phyloP scores from a whole-genome alignment of 2,113 vertebrate genomes.

The Eubucco bourcierii region DNA sequence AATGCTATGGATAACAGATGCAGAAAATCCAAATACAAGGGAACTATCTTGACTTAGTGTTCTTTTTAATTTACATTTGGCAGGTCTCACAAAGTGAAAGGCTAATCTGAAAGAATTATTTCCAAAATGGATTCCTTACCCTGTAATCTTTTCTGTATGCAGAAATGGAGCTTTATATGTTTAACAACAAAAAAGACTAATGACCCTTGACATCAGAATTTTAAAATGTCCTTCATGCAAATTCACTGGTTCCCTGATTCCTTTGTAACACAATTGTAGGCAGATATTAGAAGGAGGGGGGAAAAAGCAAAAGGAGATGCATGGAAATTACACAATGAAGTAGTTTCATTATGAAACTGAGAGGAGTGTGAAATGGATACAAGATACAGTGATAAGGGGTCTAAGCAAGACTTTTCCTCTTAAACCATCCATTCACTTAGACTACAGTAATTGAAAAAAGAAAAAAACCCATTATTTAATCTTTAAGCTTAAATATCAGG shows the following conservation, averaged over 20 bases:
- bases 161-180: constrained; percentile 35
- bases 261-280: constrained; percentile 63
- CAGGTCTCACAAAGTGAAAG: constrained; percentile 51
- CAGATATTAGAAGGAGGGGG: constrained; percentile 68
- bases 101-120: constrained; percentile 54
- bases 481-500: background rate
- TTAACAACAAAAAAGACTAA: constrained; percentile 64
- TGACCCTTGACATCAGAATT: constrained; percentile 68
- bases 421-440: background rate
- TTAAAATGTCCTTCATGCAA: constrained; percentile 67
- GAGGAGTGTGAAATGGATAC: constrained; percentile 47
- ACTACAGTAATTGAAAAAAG: background rate
- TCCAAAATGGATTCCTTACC: constrained; percentile 42
- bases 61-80: constrained; percentile 41
- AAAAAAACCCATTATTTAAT: background rate
- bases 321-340: constrained; percentile 65
- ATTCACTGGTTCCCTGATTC: constrained; percentile 33
- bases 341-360: constrained; percentile 49
- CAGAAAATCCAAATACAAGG: constrained; percentile 35
- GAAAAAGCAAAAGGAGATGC: constrained; percentile 41
- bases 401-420: background rate
- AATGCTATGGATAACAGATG: background rate
- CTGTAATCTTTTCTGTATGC: background rate
- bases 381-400: constrained; percentile 32
- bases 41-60: constrained; percentile 35